Percentiles rank a stretch among this genome's conserved stretches.
These are phyloP conservation scores for Polyommatus iphigenia DNA, from an alignment of 2,888 invertebrate species.

Conservation along the genomic window DNA sequence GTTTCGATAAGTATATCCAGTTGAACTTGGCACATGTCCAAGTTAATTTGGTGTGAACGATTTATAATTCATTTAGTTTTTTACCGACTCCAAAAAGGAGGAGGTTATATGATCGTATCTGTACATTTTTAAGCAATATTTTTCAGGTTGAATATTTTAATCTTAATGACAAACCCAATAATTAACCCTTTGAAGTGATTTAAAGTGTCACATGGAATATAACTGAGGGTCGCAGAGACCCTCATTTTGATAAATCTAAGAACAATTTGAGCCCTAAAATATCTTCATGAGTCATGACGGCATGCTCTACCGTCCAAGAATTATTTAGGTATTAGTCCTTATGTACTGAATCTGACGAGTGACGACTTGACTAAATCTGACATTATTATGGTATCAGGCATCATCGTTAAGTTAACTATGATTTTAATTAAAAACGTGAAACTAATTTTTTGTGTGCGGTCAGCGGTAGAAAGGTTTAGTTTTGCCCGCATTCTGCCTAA, in stretches of 20 bases:
- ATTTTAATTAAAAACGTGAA: background rate
- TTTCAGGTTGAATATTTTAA: background rate
- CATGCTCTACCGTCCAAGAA: background rate
- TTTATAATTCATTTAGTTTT: background rate
- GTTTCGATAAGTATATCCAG: background rate
- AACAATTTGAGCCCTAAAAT: background rate
- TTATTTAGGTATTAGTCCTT: background rate
- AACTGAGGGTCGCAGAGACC: background rate
- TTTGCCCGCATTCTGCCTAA: conserved; percentile 42
- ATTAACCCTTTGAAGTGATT: background rate
- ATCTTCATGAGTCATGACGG: background rate
- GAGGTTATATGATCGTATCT: background rate
- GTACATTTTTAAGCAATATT: background rate
- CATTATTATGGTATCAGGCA: background rate
- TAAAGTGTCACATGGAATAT: background rate
- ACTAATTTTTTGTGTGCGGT: background rate
- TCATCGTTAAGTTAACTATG: background rate
- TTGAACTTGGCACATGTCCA: background rate
- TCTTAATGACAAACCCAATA: background rate
- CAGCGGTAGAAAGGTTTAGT: background rate
- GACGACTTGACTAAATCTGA: too few species aligned
- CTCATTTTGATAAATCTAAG: background rate
- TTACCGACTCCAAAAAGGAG: background rate
- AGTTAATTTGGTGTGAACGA: conserved; percentile 2
- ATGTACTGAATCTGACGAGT: background rate